phyloP scores from a whole-genome alignment of 2,797 vertebrate genomes.

The Tinamus major region DNA sequence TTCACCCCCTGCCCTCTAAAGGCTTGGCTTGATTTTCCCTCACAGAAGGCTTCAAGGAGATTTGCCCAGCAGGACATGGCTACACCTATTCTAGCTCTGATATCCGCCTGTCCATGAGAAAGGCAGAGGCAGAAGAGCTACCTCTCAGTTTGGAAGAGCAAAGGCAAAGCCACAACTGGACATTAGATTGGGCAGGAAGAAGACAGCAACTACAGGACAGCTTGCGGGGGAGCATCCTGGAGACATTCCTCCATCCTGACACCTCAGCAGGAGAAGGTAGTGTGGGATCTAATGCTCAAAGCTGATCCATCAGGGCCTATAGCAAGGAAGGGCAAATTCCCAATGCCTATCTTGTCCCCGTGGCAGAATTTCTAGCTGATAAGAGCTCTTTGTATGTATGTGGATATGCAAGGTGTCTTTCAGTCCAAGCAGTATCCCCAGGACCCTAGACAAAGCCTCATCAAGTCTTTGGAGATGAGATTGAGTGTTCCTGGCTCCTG shows the following conservation, averaged over 20 bases:
- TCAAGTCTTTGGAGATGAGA: neutral
- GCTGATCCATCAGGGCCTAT: neutral
- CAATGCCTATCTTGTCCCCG: neutral
- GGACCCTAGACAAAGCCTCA: neutral
- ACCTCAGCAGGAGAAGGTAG: conserved; percentile 43
- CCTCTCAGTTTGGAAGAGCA: conserved; percentile 75
- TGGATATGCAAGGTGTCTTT: neutral
- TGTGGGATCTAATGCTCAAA: neutral
- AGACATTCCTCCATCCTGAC: conserved; percentile 12
- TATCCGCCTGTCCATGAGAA: conserved; percentile 83
- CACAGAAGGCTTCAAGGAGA: conserved; percentile 92
- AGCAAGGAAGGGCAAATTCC: neutral
- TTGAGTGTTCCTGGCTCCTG: conserved; percentile 9
- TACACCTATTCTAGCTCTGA: conserved; percentile 93
- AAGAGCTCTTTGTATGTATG: neutral
- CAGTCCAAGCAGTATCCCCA: neutral
- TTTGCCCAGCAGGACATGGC: conserved; percentile 95
- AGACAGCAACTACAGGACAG: conserved; percentile 68
- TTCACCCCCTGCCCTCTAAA: neutral
- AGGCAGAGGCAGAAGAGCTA: conserved; percentile 88
- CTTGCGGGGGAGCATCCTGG: conserved; percentile 28
- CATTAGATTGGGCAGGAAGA: neutral
- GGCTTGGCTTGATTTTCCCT: conserved; percentile 8
- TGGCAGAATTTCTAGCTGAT: neutral
- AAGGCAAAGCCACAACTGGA: conserved; percentile 26